phyloP scores from a whole-genome alignment of 2,797 vertebrate genomes.

The Poecilia gillii region DNA sequence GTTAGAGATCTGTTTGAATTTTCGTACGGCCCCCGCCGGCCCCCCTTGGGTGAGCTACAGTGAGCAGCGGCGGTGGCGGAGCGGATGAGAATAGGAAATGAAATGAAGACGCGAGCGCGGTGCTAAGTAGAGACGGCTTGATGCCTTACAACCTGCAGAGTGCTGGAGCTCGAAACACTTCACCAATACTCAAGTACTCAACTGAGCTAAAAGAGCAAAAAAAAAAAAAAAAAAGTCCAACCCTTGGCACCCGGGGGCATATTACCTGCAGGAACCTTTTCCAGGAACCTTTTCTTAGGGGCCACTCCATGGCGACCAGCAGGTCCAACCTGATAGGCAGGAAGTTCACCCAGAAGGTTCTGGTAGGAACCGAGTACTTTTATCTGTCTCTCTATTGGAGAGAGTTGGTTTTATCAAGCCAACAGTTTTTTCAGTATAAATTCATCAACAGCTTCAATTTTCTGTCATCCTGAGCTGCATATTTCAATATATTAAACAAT shows the following conservation, averaged over 20 bases:
- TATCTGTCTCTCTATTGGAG: not conserved
- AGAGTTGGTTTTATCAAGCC: not conserved
- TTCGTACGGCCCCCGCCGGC: conserved; percentile 23
- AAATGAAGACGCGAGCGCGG: conserved; percentile 55
- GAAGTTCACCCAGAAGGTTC: not conserved
- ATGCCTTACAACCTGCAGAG: conserved; percentile 62
- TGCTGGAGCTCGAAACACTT: conserved; percentile 67
- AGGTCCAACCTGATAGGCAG: not conserved
- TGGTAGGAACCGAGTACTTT: not conserved
- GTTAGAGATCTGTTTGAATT: conserved; percentile 57
- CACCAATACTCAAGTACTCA: conserved; percentile 70
- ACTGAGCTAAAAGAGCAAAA: conserved; percentile 52
- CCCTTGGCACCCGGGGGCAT: conserved; percentile 33
- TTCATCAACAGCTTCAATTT: not conserved
- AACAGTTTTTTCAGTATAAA: not conserved
- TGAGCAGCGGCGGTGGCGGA: conserved; percentile 27
- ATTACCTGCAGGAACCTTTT: not conserved
- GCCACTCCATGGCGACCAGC: not conserved
- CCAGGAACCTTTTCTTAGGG: not conserved
- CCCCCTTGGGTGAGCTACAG: conserved; percentile 34
- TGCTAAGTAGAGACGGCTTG: conserved; percentile 61
- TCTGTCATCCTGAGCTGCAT: not conserved
- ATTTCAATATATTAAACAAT: no score
- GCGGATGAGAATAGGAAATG: conserved; percentile 64
- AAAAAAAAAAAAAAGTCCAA: conserved; percentile 3